phyloP scores from a whole-genome alignment of 2,888 invertebrate genomes.

The Teleiodes luculella region DNA sequence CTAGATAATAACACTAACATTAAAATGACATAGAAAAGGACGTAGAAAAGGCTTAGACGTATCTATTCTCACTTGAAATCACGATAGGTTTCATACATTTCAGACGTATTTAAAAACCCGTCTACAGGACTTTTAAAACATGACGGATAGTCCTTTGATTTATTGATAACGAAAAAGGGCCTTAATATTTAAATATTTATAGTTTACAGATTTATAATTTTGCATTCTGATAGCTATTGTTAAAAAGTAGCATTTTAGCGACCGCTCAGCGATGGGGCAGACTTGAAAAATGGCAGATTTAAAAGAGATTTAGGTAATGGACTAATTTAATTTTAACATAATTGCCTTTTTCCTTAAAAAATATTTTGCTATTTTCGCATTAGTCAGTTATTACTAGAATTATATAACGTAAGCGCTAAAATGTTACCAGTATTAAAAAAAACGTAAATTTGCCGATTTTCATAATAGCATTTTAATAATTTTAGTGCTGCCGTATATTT shows the following conservation, averaged over 20 bases:
- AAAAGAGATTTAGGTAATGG: too few relatives aligned
- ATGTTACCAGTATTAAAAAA: neutral
- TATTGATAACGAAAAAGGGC: neutral
- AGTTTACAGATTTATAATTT: neutral
- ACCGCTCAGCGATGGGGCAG: too few relatives aligned
- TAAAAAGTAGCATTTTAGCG: neutral
- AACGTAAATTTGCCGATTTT: too few relatives aligned
- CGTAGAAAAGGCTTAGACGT: slow-evolving; percentile 71
- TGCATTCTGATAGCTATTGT: too few relatives aligned
- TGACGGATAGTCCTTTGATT: neutral
- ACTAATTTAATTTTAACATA: too few relatives aligned
- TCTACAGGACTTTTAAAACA: neutral
- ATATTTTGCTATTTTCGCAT: too few relatives aligned
- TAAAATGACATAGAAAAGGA: slow-evolving; percentile 74
- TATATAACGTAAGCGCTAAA: neutral
- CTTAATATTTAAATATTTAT: neutral
- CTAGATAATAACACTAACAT: slow-evolving; percentile 61
- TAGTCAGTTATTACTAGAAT: neutral
- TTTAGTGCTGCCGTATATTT: too few relatives aligned
- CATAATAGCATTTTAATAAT: too few relatives aligned
- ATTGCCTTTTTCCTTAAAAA: too few relatives aligned
- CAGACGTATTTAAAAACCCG: slow-evolving; percentile 29
- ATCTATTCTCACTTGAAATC: slow-evolving; percentile 73
- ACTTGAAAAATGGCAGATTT: too few relatives aligned
- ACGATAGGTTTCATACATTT: slow-evolving; percentile 66